A percentile compares a stretch with the other conserved stretches of the same genome.
Conservation (phyloP, 2,113 vertebrate species). For the Vanacampus margaritifer region DNA sequence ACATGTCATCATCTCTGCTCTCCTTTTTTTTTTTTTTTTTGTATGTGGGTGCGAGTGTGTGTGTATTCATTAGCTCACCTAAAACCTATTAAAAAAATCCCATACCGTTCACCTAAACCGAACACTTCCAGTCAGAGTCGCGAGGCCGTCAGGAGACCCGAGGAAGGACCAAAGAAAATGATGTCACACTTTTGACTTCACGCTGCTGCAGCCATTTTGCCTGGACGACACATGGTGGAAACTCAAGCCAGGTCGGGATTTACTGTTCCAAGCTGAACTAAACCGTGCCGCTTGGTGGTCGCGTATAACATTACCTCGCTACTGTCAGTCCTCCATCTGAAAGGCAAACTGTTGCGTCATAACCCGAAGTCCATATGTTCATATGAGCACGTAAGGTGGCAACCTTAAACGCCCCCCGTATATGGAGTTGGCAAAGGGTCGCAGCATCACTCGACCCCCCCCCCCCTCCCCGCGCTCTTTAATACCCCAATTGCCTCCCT, state of each 20-base stretch:
- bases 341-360: background rate
- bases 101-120: too few relatives aligned
- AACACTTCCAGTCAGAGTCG: too few relatives aligned
- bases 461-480: slow-evolving; percentile 41
- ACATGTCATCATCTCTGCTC: too few relatives aligned
- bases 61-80: too few relatives aligned
- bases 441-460: slow-evolving; percentile 68
- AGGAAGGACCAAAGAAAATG: too few relatives aligned
- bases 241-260: background rate
- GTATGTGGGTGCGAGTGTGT: too few relatives aligned
- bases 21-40: too few relatives aligned
- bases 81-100: too few relatives aligned
- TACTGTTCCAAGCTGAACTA: background rate
- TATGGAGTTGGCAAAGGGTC: slow-evolving; percentile 63
- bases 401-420: slow-evolving; percentile 46
- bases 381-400: slow-evolving; percentile 37
- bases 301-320: background rate
- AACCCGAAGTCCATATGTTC: background rate
- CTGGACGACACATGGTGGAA: background rate
- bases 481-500: slow-evolving; percentile 17
- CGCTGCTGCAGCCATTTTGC: background rate
- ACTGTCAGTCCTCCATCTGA: background rate
- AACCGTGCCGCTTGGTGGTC: background rate
- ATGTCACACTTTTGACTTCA: background rate
- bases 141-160: too few relatives aligned